phyloP scores from a whole-genome alignment of 2,888 invertebrate species.

The Embidobia sp. region DNA sequence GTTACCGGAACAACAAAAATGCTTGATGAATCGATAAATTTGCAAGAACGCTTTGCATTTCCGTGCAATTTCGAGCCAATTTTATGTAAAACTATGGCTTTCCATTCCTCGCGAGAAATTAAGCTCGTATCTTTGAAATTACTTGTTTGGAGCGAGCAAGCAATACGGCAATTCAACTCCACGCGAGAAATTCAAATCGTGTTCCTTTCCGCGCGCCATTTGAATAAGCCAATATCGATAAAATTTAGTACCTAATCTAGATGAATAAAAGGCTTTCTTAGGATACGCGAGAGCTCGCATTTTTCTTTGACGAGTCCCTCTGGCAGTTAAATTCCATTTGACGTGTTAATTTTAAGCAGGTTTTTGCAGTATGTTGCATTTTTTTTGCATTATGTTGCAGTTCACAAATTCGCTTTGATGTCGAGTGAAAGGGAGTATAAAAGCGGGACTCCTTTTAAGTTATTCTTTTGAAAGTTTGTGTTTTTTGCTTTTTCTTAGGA shows the following conservation, averaged over 20 bases:
- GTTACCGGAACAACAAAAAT: constrained; percentile 10
- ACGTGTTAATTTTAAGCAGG: no score
- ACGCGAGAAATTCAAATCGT: constrained; percentile 39
- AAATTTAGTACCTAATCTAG: constrained; percentile 36
- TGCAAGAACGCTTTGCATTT: constrained; percentile 18
- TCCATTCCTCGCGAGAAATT: constrained; percentile 33
- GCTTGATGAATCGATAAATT: constrained; percentile 9
- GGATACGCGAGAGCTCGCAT: neutral
- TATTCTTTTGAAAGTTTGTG: no score
- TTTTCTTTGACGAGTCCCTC: constrained; percentile 4
- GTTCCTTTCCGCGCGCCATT: constrained; percentile 37
- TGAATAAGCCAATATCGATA: constrained; percentile 49
- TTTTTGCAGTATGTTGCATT: no score
- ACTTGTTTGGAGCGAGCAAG: constrained; percentile 31
- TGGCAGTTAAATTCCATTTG: no score
- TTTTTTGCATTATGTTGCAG: no score
- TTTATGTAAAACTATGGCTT: constrained; percentile 41
- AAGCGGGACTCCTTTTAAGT: no score
- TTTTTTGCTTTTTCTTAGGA: no score
- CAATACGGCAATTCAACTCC: constrained; percentile 35
- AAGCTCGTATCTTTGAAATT: constrained; percentile 30
- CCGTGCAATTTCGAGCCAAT: constrained; percentile 26
- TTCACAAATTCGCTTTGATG: no score
- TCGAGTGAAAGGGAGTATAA: no score
- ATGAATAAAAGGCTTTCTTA: constrained; percentile 25